These are phyloP conservation scores for Spisula solida DNA, from an alignment of 2,888 invertebrate species.

Conservation along the genomic window DNA sequence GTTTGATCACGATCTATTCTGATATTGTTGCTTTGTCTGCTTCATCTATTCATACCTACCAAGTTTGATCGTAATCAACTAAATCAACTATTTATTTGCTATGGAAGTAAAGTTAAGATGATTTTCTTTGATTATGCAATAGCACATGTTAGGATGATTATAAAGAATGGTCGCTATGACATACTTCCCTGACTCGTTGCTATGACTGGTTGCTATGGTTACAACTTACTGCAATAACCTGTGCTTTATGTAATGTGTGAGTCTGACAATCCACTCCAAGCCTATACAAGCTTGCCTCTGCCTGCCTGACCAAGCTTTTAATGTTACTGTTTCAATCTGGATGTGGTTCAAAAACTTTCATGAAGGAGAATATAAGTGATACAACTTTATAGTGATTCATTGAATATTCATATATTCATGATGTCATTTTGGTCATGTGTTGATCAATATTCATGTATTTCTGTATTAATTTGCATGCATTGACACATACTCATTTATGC, in stretches of 20 bases:
- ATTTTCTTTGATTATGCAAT: no score
- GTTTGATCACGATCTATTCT: not conserved
- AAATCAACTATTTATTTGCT: no score
- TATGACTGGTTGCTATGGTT: no score
- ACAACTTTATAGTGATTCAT: not conserved
- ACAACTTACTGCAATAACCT: not conserved
- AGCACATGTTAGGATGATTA: no score
- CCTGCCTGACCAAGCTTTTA: not conserved
- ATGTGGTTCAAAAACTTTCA: not conserved
- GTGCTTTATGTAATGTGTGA: not conserved
- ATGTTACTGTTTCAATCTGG: not conserved
- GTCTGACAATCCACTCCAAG: not conserved
- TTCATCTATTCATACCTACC: no score
- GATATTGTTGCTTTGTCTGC: not conserved
- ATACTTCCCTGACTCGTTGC: no score
- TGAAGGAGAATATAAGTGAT: not conserved
- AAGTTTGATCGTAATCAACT: no score
- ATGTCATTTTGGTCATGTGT: not conserved
- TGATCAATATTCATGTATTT: constrained; percentile 2
- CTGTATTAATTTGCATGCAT: constrained; percentile 18
- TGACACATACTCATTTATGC: constrained; percentile 28
- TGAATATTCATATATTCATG: not conserved
- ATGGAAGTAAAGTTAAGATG: no score
- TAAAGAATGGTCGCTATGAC: no score
- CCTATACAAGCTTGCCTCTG: not conserved